Evolutionary conservation across 2,888 invertebrate genomes (phyloP).

Genomic region (Idaea aversata): DNA sequence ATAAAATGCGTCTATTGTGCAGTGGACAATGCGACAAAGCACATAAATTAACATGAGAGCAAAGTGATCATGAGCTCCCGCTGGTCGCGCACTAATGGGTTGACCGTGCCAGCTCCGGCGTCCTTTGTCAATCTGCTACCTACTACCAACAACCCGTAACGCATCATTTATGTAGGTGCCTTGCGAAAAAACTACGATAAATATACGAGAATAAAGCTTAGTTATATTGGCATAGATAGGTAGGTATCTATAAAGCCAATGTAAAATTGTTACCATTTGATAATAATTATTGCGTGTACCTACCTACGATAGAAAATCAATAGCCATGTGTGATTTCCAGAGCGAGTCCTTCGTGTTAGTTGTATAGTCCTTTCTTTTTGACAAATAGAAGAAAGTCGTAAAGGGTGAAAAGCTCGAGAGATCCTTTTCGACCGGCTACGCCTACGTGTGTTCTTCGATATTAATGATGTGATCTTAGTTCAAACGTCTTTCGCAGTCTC

Average conservation of each 20-base stretch:
- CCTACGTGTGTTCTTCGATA: slow-evolving; percentile 72
- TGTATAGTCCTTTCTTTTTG: slow-evolving; percentile 47
- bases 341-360: slow-evolving; percentile 43
- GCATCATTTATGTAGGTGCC: slow-evolving; percentile 7
- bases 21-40: slow-evolving; percentile 72
- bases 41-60: slow-evolving; percentile 79
- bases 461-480: slow-evolving; percentile 79
- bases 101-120: slow-evolving; percentile 49
- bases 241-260: not conserved
- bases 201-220: not conserved
- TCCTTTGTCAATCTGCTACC: slow-evolving; percentile 29
- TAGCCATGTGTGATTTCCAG: slow-evolving; percentile 29
- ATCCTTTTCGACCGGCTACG: slow-evolving; percentile 65
- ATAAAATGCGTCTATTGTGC: slow-evolving; percentile 69
- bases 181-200: slow-evolving; percentile 31
- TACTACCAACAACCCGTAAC: slow-evolving; percentile 16
- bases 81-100: slow-evolving; percentile 71
- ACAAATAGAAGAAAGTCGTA: slow-evolving; percentile 68
- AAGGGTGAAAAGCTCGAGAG: slow-evolving; percentile 75
- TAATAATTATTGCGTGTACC: not conserved
- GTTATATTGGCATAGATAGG: not conserved
- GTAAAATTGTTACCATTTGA: not conserved
- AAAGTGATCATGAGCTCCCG: slow-evolving; percentile 78
- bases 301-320: slow-evolving; percentile 13
- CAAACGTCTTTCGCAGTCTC: slow-evolving; percentile 67